Evolutionary conservation across 2,113 vertebrate genomes (phyloP).

Genomic region (Pachypanchax playfairii): DNA sequence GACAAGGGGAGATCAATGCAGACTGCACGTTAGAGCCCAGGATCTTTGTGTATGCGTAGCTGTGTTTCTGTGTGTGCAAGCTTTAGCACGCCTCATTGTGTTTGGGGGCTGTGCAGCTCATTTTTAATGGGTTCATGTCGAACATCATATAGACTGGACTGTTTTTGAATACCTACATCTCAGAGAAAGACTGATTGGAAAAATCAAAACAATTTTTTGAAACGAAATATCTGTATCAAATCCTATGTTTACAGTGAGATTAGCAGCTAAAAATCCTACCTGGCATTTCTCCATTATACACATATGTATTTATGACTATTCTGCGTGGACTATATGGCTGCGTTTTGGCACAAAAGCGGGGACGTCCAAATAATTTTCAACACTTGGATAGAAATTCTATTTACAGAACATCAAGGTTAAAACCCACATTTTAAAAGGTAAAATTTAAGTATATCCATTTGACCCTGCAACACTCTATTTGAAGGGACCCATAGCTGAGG

Average conservation of each 20-base stretch:
- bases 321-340: constrained; percentile 35
- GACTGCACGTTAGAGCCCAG: constrained; percentile 85
- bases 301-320: not conserved
- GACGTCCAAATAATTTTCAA: too few relatives aligned
- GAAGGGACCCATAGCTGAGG: constrained; percentile 45
- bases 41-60: constrained; percentile 24
- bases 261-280: too few relatives aligned
- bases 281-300: too few relatives aligned
- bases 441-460: constrained; percentile 61
- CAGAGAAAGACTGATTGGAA: constrained; percentile 52
- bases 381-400: constrained; percentile 59
- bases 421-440: constrained; percentile 56
- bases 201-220: constrained; percentile 22
- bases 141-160: constrained; percentile 87
- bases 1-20: constrained; percentile 96
- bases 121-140: constrained; percentile 92
- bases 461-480: constrained; percentile 63
- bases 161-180: constrained; percentile 84
- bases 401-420: constrained; percentile 66
- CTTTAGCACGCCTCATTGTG: constrained; percentile 10
- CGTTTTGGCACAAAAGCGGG: too few relatives aligned
- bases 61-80: constrained; percentile 4
- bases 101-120: constrained; percentile 58
- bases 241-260: not conserved
- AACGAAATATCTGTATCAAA: too few relatives aligned